A percentile compares a stretch with the other conserved stretches of the same genome.
Evolutionary conservation across 2,888 invertebrate species (phyloP).

Genomic region (Antheraea yamamai): DNA sequence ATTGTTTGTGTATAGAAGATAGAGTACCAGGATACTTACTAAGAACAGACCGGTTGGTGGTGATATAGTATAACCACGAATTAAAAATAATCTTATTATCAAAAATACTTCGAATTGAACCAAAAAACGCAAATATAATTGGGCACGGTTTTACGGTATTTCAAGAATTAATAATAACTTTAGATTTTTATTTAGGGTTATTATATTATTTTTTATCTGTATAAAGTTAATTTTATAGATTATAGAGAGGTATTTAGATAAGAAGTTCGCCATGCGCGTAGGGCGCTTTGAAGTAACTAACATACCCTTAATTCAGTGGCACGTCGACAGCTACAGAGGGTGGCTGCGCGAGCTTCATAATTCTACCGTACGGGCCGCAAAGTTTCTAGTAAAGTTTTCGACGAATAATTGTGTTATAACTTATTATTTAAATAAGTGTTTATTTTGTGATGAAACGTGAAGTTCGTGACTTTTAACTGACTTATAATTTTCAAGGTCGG

Average conservation of each 20-base stretch:
- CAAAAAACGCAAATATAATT: too few species aligned
- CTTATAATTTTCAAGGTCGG: neutral
- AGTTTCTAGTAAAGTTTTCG: conserved; percentile 3
- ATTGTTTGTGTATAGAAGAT: too few species aligned
- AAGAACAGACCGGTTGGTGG: too few species aligned
- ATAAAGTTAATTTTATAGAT: neutral
- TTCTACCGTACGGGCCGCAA: neutral
- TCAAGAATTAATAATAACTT: too few species aligned
- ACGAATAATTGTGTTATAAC: neutral
- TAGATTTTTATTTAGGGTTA: neutral
- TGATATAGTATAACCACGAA: too few species aligned
- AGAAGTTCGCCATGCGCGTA: conserved; percentile 6
- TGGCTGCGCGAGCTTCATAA: neutral
- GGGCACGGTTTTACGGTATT: too few species aligned
- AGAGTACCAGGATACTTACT: too few species aligned
- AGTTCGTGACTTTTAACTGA: neutral
- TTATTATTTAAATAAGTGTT: neutral
- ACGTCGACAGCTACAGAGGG: neutral
- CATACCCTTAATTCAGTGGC: conserved; percentile 9
- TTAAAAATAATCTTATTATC: too few species aligned
- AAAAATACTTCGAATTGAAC: too few species aligned
- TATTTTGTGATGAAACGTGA: neutral
- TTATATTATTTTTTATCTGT: neutral
- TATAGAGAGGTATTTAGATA: neutral
- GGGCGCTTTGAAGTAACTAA: neutral